Base-by-base conservation (phyloP, 2,888 invertebrate species). In the Lepetodrilus schrolli region DNA sequence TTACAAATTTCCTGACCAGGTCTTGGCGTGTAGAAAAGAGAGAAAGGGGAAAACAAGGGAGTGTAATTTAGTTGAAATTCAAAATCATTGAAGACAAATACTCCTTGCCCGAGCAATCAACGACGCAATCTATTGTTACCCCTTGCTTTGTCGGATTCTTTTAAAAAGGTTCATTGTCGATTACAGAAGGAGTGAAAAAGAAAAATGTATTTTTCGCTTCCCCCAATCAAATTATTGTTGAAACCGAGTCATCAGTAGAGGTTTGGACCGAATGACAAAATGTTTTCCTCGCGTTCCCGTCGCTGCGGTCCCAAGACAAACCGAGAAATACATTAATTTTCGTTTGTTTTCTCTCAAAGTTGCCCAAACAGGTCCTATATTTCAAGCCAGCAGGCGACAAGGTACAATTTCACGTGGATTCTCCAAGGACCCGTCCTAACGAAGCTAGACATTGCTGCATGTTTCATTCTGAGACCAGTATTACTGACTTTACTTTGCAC, bases 1-100 rank as follows among this genome's bases (percentile, higher is more conserved):
- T 76, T 76, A 76, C 73, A 76, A 76, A 76, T 76, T 76, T 76
- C 73, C 74, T 74, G 75, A 72, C 72, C 37, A 26, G 47, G 68
- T 17, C 21, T 26, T n/a, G 26, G 26, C 23, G 26, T 30, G 58
- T 30, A 30, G 30, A 30, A n/a, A n/a, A n/a, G 26, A 23, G n/a
- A 58, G 58, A 26, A 58, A 58, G 23, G 17, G 58, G 58, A 34
- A 30, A 17, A 58, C 30, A 2, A 17, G 17, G 58, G 30, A 58
- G 58, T 58, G 26, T 34, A 58, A 58, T 58, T 58, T 58, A 34
- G 26, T 58, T 58, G 58, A 58, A 58, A 58, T 58, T 58, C 58
- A 30, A 34, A 58, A 58, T 58, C 58, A 58, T 30, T 30, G 58
- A 58, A 58, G 58, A 58, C 58, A 30, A 58, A 58, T 58, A 30